Base-by-base conservation (phyloP, 2,797 vertebrate genomes). In the Amazonetta brasiliensis region DNA sequence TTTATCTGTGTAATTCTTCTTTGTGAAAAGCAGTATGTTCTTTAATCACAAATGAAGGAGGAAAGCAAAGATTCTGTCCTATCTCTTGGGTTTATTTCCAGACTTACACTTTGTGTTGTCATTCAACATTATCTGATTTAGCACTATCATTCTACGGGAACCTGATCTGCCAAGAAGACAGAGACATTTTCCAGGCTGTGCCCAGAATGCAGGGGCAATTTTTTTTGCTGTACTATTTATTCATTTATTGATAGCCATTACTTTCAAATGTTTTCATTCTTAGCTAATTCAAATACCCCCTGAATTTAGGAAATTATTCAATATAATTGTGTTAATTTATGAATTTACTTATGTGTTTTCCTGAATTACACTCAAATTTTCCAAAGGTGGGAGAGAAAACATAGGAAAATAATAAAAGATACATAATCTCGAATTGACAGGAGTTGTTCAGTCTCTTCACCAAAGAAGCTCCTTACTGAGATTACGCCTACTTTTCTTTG, bases 1-100 rank as follows among this genome's bases (percentile, higher is more conserved):
- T 68, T 77, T 63, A 4, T 6, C 5, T 1, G 19, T 13, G 25
- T 50, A 19, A 22, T 2, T 63, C 6, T 67, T 0, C 0, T 28
- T 84, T 55, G 13, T 26, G 20, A 80, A 71, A 83, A 50, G 2
- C 14, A 58, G 22, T 5, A 3, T 55, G 46, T 48, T 50, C 8
- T 59, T 88, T 67, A 77, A 71, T 39, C 21, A 81, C 12, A 56
- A 84, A 44, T 43, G 46, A 46, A 67, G 20, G 23, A 44, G 11
- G 14, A 55, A 71, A 59, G 11, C 1, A 7, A 52, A 81, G 22
- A 25, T 39, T 9, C 2, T 46, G 0, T 63, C n/a, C 43, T 21
- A 68, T 81, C 89, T 88, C 4, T 28, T 37, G 50, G 23, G 30
- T 52, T 77, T 59, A 10, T 12, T 74, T 73, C 69, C 19, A 48